A percentile compares a stretch with the other conserved stretches of the same genome.
phyloP scores from a whole-genome alignment of 2,113 vertebrate species.

The Microcebus lehilahytsara region DNA sequence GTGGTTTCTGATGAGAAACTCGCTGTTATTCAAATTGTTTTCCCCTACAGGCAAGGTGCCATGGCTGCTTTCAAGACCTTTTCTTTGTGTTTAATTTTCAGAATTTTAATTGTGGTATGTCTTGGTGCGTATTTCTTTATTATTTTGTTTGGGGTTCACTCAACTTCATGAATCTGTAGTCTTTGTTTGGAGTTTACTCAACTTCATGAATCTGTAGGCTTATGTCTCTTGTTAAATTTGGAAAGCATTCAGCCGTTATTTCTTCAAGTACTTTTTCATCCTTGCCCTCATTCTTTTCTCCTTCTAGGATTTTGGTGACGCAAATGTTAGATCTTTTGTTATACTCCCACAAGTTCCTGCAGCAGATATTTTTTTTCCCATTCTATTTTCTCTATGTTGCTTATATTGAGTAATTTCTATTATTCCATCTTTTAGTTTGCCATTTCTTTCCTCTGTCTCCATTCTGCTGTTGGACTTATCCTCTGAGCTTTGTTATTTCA shows the following conservation, averaged over 20 bases:
- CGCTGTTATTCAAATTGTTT: background rate
- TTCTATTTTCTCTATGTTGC: background rate
- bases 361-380: background rate
- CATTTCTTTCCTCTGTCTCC: background rate
- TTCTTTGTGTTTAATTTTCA: background rate
- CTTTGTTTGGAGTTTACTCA: background rate
- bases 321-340: background rate
- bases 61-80: background rate
- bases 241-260: background rate
- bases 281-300: background rate
- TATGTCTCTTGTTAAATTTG: background rate
- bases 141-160: background rate
- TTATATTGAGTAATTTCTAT: background rate
- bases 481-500: background rate
- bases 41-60: background rate
- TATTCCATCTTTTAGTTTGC: background rate
- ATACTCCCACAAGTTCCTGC: background rate
- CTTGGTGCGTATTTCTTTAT: background rate
- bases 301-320: background rate
- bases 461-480: background rate
- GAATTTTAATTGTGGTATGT: background rate
- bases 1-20: background rate
- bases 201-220: background rate
- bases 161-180: background rate
- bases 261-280: background rate